Conservation (phyloP, 2,113 vertebrate genomes). For the Nesospiza acunhae region DNA sequence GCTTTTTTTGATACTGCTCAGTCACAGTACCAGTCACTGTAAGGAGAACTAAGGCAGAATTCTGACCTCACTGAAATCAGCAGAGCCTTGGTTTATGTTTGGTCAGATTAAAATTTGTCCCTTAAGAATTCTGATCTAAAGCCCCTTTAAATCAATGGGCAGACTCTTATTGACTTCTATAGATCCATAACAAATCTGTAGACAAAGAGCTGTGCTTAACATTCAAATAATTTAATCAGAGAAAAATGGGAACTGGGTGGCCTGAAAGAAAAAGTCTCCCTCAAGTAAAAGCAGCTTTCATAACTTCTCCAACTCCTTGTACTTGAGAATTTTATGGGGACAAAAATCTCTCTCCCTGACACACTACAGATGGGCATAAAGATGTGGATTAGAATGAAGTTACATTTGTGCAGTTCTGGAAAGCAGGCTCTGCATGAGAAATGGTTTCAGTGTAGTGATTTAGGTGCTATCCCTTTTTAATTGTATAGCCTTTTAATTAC, state of each 20-base stretch:
- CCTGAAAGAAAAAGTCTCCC: not conserved
- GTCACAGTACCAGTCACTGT: not conserved
- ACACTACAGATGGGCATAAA: not conserved
- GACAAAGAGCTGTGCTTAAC: not conserved
- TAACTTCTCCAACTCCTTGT: not conserved
- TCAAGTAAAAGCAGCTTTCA: not conserved
- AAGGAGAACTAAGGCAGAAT: not conserved
- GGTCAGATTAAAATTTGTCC: not conserved
- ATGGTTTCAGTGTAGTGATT: not conserved
- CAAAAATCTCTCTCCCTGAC: not conserved
- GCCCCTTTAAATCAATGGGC: not conserved
- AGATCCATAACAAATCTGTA: not conserved
- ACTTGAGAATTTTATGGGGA: not conserved
- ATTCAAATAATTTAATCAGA: not conserved
- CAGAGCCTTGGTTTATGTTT: not conserved
- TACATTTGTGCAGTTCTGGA: not conserved
- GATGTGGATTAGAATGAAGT: not conserved
- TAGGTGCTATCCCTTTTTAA: conserved; percentile 28
- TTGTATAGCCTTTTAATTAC: conserved; percentile 15
- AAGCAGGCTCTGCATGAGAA: not conserved
- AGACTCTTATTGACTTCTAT: not conserved
- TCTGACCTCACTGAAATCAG: not conserved
- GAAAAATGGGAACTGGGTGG: not conserved
- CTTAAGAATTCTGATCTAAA: not conserved
- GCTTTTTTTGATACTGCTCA: not conserved